Evolutionary conservation across 2,113 vertebrate species (phyloP), one percentile per base, ranked within the genome.

Genomic region (Chrysemys picta): DNA sequence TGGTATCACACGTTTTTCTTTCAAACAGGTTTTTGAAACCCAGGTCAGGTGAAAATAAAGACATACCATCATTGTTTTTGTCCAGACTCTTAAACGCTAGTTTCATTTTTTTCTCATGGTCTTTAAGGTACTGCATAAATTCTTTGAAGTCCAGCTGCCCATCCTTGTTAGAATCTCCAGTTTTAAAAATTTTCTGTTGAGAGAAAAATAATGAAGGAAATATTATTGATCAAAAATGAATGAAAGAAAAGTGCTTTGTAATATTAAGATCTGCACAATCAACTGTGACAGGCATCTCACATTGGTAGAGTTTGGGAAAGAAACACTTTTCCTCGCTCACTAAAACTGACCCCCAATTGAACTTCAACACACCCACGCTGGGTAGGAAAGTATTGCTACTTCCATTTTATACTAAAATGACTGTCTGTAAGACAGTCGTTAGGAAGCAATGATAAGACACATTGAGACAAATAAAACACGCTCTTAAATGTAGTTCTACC

Each of bases 71-170:
- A 87, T 99, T 98, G 97, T 99, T 99, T 97, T 98, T 99, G 97
- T 99, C 99, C 97, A 99, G 96, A 96, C 99, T 99, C 96, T 98
- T 99, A 97, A 99, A 99, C 1, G 99, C 99, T 93, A 99, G 97
- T 95, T 97, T 98, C 98, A 99, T 99, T 97, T 99, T 99, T 97
- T 99, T 99, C 98, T 99, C 99, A 88, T 99, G 99, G 47, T 99
- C 99, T 95, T 99, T 99, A 94, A 99, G 99, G 83, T 99, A 99
- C 84, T 97, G 98, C 97, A 98, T 99, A 98, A 99, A 99, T 98
- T 99, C 99, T 95, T 97, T 97, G 97, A 99, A 99, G 98, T 99
- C 99, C 65, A 99, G 98, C 82, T 98, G 98, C 47, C 99, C 99
- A 84, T 99, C 99, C 88, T 99, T 98, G 97, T 99, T 99, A 90